phyloP scores from a whole-genome alignment of 2,888 invertebrate genomes.

The Sacculina carcini region DNA sequence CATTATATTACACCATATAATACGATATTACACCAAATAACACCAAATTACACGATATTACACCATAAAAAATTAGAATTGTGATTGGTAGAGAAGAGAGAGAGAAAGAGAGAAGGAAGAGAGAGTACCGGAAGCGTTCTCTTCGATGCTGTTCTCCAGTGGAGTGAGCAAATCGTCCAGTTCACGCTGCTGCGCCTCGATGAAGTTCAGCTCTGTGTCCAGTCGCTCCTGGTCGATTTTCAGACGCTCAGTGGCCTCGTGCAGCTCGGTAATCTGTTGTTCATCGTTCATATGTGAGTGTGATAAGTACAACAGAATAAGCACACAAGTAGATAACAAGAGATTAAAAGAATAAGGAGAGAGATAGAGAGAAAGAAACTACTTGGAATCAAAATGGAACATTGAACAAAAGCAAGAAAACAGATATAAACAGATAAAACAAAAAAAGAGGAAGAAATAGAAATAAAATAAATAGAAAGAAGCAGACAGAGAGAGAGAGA shows the following conservation, averaged over 20 bases:
- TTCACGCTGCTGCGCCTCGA: slow-evolving; percentile 71
- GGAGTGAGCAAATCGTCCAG: slow-evolving; percentile 61
- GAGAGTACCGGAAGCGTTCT: no score
- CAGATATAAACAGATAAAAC: no score
- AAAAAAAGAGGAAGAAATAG: no score
- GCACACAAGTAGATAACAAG: background rate
- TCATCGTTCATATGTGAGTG: slow-evolving; percentile 5
- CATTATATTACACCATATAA: background rate
- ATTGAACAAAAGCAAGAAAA: no score
- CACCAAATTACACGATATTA: background rate
- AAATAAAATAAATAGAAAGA: no score
- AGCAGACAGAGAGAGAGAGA: no score
- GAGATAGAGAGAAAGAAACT: no score
- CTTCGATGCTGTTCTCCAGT: slow-evolving; percentile 44
- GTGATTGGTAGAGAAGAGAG: no score
- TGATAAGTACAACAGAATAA: slow-evolving; percentile 2
- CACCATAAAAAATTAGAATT: no score
- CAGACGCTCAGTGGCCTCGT: slow-evolving; percentile 61
- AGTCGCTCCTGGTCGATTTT: slow-evolving; percentile 66
- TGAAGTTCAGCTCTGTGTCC: slow-evolving; percentile 79
- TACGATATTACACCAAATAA: background rate
- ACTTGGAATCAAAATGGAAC: no score
- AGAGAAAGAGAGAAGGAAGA: no score
- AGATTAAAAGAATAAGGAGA: no score
- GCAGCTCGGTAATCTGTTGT: slow-evolving; percentile 51